A percentile compares a stretch with the other conserved stretches of the same genome.
Conservation (phyloP, 2,113 vertebrate genomes). For the Arvicanthis niloticus region DNA sequence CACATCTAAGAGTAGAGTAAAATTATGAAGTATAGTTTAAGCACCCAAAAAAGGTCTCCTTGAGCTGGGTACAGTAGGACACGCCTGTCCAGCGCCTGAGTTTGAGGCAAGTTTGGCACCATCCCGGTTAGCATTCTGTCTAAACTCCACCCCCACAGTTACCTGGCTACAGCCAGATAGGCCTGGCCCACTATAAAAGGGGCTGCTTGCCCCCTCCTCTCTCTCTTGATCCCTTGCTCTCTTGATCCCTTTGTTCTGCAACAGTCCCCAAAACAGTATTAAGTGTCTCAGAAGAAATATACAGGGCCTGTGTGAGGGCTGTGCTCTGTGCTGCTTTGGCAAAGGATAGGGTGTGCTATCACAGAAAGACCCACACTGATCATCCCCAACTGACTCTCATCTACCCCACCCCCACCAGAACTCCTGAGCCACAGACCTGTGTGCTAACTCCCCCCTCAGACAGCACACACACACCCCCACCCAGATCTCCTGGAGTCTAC, state of each 20-base stretch:
- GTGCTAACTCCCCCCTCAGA: not conserved
- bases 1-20: conserved; percentile 23
- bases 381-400: not conserved
- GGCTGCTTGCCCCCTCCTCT: too few species aligned
- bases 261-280: not conserved
- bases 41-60: conserved; percentile 21
- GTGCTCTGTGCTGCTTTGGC: not conserved
- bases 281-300: not conserved
- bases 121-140: too few species aligned
- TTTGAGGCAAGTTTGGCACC: not conserved
- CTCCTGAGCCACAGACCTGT: not conserved
- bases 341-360: not conserved
- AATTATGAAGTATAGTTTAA: conserved; percentile 76
- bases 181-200: too few species aligned
- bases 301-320: not conserved
- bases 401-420: not conserved
- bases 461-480: not conserved
- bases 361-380: not conserved
- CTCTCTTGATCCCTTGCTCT: too few species aligned
- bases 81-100: not conserved
- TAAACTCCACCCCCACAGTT: too few species aligned
- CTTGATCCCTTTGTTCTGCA: too few species aligned
- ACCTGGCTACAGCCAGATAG: too few species aligned
- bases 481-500: not conserved
- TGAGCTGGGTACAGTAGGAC: not conserved